Evolutionary conservation across 2,113 vertebrate genomes (phyloP).

Genomic region (Neolamprologus sp.): DNA sequence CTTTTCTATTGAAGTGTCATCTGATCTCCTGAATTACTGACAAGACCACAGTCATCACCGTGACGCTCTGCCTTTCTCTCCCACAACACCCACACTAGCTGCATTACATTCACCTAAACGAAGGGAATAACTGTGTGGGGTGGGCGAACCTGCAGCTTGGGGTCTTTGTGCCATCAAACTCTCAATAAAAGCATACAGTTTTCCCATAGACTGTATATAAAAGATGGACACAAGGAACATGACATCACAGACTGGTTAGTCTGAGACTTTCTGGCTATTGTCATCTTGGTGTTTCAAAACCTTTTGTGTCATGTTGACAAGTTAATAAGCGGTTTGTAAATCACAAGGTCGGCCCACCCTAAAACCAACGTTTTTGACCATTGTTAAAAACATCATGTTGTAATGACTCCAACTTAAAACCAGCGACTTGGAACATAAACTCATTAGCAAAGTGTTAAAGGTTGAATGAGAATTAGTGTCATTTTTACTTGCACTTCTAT

Average conservation of each 20-base stretch:
- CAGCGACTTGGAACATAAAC: not conserved
- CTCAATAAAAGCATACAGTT: not conserved
- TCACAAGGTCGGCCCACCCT: not conserved
- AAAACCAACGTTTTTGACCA: not conserved
- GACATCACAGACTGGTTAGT: not conserved
- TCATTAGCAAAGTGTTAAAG: not conserved
- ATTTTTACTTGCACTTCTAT: not conserved
- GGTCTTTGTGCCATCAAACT: not conserved
- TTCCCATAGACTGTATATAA: not conserved
- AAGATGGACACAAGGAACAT: not conserved
- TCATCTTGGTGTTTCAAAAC: not conserved
- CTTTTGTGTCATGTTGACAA: not conserved
- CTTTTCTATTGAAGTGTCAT: constrained; percentile 68
- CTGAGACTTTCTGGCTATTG: not conserved
- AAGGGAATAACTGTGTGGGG: constrained; percentile 33
- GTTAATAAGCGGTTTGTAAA: not conserved
- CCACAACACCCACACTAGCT: constrained; percentile 45
- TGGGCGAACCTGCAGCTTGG: not conserved
- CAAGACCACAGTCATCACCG: constrained; percentile 62
- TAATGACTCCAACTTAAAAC: not conserved
- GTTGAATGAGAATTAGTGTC: not conserved
- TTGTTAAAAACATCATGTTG: not conserved
- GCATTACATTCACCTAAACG: constrained; percentile 50
- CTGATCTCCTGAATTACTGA: constrained; percentile 68
- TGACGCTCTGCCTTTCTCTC: constrained; percentile 40